Conservation (phyloP, 1,140 invertebrate species). For the Hycleus phaleratus region DNA sequence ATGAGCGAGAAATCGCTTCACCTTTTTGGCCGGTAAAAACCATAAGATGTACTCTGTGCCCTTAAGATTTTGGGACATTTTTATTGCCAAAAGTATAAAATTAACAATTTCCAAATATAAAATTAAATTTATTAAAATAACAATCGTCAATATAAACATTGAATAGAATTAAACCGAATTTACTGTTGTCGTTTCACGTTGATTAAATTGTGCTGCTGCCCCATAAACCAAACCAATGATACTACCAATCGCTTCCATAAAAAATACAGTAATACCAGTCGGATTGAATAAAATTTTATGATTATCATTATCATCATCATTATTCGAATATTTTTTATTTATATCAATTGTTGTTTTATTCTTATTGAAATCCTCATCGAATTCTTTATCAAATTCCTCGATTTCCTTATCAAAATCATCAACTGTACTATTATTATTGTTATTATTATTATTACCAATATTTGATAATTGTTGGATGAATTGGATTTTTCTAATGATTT, state of each 20-base stretch:
- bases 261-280: conserved; percentile 5
- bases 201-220: conserved; percentile 7
- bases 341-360: neutral
- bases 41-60: no score
- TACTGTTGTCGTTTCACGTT: neutral
- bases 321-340: no score
- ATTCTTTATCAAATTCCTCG: neutral
- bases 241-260: conserved; percentile 10
- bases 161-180: neutral
- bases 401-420: neutral
- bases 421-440: neutral
- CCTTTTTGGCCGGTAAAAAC: no score
- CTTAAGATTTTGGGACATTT: no score
- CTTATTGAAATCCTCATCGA: neutral
- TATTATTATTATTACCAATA: neutral
- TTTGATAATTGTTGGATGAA: neutral
- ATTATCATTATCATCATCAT: no score
- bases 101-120: no score
- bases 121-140: no score
- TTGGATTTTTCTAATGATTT: neutral
- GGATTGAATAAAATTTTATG: neutral
- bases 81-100: no score
- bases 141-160: neutral
- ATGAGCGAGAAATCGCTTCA: no score
- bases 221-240: conserved; percentile 9